A percentile compares a stretch with the other conserved stretches of the same genome.
These are phyloP conservation scores for Cheilosia soror DNA, from an alignment of 2,888 invertebrate species.

Conservation along the genomic window DNA sequence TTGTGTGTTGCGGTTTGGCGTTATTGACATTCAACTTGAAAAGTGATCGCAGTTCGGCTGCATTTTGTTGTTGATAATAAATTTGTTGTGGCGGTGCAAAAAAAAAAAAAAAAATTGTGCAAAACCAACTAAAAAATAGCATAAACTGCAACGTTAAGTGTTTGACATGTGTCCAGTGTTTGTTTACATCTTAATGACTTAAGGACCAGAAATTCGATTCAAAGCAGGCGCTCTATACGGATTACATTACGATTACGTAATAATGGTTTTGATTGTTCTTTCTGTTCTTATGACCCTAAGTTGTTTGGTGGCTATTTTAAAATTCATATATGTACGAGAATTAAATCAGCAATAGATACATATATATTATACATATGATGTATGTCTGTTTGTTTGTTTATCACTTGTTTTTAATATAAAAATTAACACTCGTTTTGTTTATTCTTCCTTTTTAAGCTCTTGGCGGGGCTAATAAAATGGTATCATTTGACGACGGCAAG, in stretches of 20 bases:
- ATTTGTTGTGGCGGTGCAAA: slow-evolving; percentile 2
- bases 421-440: slow-evolving; percentile 23
- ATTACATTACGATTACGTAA: slow-evolving; percentile 36
- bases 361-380: not conserved
- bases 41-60: slow-evolving; percentile 61
- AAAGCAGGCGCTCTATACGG: slow-evolving; percentile 31
- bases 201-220: not conserved
- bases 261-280: slow-evolving; percentile 15
- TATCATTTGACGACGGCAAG: slow-evolving; percentile 58
- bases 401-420: not conserved
- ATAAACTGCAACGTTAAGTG: slow-evolving; percentile 22
- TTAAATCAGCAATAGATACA: slow-evolving; percentile 13
- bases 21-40: slow-evolving; percentile 74
- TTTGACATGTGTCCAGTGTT: slow-evolving; percentile 31
- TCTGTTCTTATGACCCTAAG: slow-evolving; percentile 19
- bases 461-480: slow-evolving; percentile 33
- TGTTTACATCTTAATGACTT: slow-evolving; percentile 34
- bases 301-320: slow-evolving; percentile 37
- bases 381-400: not conserved
- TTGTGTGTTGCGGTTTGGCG: slow-evolving; percentile 44
- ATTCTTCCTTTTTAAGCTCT: slow-evolving; percentile 11
- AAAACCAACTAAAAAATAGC: slow-evolving; percentile 4
- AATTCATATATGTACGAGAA: slow-evolving; percentile 29
- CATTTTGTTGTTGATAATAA: slow-evolving; percentile 45
- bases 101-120: not conserved